Percentiles rank a stretch among this genome's conserved stretches.
phyloP scores from a whole-genome alignment of 2,113 vertebrate genomes.

The Pachycephala philippinensis region DNA sequence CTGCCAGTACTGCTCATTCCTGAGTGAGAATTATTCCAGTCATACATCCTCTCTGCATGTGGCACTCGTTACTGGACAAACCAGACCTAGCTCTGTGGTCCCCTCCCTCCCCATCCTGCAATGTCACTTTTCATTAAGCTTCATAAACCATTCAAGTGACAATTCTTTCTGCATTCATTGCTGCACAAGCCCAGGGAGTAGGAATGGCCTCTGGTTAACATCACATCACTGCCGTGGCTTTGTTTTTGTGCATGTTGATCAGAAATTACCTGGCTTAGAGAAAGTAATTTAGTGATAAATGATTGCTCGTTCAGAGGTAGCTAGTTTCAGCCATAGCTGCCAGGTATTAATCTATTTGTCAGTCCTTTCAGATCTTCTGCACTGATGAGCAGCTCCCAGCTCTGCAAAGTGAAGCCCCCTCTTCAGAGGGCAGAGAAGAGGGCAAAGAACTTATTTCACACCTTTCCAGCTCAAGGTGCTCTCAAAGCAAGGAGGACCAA shows the following conservation, averaged over 20 bases:
- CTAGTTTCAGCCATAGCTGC: slow-evolving; percentile 52
- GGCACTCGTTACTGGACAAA: slow-evolving; percentile 3
- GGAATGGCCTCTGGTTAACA: slow-evolving; percentile 59
- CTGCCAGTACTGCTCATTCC: background rate
- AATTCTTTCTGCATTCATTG: slow-evolving; percentile 48
- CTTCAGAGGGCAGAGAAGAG: background rate
- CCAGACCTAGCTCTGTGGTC: slow-evolving; percentile 6
- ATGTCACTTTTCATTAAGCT: slow-evolving; percentile 58
- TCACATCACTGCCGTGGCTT: background rate
- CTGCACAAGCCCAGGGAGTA: slow-evolving; percentile 20
- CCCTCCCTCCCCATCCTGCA: background rate
- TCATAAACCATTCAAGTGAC: slow-evolving; percentile 32
- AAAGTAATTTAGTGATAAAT: slow-evolving; percentile 77
- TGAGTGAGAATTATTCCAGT: background rate
- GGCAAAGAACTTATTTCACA: slow-evolving; percentile 32
- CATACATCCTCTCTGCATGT: background rate
- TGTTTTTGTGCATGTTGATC: slow-evolving; percentile 69
- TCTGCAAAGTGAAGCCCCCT: background rate
- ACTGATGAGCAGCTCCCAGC: slow-evolving; percentile 31
- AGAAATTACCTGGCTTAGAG: slow-evolving; percentile 70
- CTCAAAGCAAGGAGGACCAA: background rate
- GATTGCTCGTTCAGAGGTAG: slow-evolving; percentile 63
- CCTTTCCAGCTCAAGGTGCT: slow-evolving; percentile 21
- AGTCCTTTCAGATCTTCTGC: slow-evolving; percentile 57
- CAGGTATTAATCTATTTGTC: slow-evolving; percentile 71